Conservation (phyloP, 2,888 invertebrate genomes). For the Phytoseiulus persimilis region DNA sequence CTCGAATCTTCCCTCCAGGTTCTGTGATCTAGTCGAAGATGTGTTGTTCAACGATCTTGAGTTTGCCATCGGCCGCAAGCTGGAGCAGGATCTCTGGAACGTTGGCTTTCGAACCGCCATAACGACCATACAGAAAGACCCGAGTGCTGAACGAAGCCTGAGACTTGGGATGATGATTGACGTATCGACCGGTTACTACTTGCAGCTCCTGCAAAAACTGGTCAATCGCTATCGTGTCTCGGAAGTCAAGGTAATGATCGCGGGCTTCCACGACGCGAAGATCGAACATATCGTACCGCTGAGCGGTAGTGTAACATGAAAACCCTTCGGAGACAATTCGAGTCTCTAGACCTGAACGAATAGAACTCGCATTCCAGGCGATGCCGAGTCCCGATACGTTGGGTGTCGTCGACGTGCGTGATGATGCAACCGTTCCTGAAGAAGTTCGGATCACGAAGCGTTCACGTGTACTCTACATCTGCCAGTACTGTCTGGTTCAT, state of each 20-base stretch:
- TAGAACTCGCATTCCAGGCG: background rate
- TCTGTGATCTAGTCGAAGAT: conserved; percentile 58
- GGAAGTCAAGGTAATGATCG: conserved; percentile 13
- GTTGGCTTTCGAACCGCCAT: conserved; percentile 79
- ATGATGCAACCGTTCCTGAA: background rate
- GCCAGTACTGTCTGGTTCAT: conserved; percentile 79
- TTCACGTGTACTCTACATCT: conserved; percentile 60
- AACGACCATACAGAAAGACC: conserved; percentile 63
- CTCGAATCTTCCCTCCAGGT: background rate
- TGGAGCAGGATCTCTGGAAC: conserved; percentile 81
- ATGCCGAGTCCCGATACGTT: conserved; percentile 22
- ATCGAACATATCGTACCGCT: too few species aligned
- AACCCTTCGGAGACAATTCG: too few species aligned
- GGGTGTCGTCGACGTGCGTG: conserved; percentile 10
- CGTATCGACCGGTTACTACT: background rate
- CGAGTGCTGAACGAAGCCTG: background rate
- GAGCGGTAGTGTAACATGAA: too few species aligned
- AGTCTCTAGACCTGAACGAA: too few species aligned
- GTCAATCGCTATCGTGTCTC: conserved; percentile 26
- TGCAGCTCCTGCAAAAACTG: conserved; percentile 32
- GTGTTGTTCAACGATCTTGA: conserved; percentile 70
- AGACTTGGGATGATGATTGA: conserved; percentile 25
- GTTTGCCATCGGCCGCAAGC: conserved; percentile 76
- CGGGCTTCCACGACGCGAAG: too few species aligned
- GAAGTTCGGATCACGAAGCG: conserved; percentile 42